phyloP scores from a whole-genome alignment of 2,113 vertebrate genomes.

The Solenodon paradoxus region DNA sequence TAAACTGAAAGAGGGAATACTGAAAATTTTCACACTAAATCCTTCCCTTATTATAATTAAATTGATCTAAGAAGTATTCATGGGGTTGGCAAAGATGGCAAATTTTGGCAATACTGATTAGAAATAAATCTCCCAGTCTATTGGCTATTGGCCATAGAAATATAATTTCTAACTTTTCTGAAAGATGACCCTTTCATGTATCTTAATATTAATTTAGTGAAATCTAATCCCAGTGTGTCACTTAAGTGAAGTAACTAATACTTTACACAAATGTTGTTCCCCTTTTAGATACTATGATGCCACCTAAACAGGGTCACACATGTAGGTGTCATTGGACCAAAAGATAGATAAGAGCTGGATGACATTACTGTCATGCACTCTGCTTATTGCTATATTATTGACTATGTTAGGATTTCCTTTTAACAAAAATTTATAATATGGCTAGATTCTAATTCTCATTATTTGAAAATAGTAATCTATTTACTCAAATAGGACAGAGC shows the following conservation, averaged over 20 bases:
- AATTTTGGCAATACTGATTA: background rate
- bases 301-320: background rate
- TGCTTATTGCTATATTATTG: background rate
- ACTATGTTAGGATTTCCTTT: too few species aligned
- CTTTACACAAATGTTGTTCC: background rate
- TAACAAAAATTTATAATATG: background rate
- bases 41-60: background rate
- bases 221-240: background rate
- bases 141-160: background rate
- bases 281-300: background rate
- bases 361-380: background rate
- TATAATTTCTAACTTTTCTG: background rate
- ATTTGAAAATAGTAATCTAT: constrained; percentile 19
- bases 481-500: background rate
- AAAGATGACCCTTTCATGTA: background rate
- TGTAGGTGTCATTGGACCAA: background rate
- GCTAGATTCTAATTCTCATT: background rate
- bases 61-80: background rate
- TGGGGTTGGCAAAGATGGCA: background rate
- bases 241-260: background rate
- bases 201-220: background rate
- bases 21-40: background rate
- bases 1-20: background rate
- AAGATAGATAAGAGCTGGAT: background rate
- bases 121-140: background rate